Evolutionary conservation across 2,113 vertebrate genomes (phyloP), one percentile per base, ranked within the genome.

Genomic region (Malurus cyaneus): DNA sequence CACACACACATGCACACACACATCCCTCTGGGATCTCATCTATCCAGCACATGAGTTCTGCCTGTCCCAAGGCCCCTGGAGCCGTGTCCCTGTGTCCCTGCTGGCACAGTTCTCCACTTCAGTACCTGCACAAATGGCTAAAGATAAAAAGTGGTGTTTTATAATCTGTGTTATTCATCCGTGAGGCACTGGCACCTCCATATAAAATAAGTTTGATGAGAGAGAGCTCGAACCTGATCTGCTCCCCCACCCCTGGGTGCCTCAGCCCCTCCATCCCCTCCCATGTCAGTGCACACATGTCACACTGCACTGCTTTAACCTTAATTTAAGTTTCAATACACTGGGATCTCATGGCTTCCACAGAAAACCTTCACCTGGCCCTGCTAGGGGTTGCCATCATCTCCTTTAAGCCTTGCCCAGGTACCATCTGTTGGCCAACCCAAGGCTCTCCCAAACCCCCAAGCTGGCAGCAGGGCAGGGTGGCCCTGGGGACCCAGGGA

Each of bases 1-100:
- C 2, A 31, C 1, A 16, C 2, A 28, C 1, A n/a, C 6, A 20
- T 4, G 39, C 9, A 21, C 3, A 16, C 1, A 32, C 1, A 28
- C 3, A 20, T 8, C 2, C 21, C n/a, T 9, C 34, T 42, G 9
- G 41, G 32, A 10, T 50, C 54, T 66, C 67, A 18, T 32, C 44
- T 39, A 0, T 6, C 32, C 57, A 42, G 49, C 36, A 24, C 1
- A 6, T 0, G 1, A 0, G 9, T 19, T 28, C 79, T 73, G 67
- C 86, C 82, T 3, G 1, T 17, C 44, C 65, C 49, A 79, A 77
- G 39, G 49, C 49, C 60, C 50, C 65, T 32, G 66, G 61, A 62
- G 78, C 76, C 0, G 1, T 36, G 24, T 36, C 64, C 61, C 54
- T 13, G 0, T 2, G n/a, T 18, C 59, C 64, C 47, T 36, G 5